Evolutionary conservation across 2,888 invertebrate species (phyloP).

Genomic region (Esperia sulphurella): DNA sequence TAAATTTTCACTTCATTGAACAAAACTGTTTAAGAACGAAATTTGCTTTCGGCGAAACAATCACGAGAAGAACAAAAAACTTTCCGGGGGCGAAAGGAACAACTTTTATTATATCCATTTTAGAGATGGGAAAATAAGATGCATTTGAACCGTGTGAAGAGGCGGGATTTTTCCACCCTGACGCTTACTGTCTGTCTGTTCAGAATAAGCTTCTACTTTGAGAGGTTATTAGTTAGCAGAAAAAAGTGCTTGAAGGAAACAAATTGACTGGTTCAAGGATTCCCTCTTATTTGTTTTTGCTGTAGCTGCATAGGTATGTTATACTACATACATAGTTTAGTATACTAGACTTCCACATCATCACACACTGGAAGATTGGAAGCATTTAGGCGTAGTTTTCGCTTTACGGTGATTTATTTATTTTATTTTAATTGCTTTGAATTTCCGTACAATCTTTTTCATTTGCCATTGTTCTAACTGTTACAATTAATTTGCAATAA

Average conservation of each 20-base stretch:
- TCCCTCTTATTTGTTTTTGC: not conserved
- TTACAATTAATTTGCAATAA: no score
- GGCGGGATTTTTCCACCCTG: constrained; percentile 29
- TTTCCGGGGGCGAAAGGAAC: constrained; percentile 4
- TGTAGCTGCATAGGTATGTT: no score
- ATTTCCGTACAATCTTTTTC: no score
- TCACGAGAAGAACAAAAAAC: constrained; percentile 17
- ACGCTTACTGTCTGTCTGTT: constrained; percentile 11
- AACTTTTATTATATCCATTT: constrained; percentile 25
- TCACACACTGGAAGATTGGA: no score
- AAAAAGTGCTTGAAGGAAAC: not conserved
- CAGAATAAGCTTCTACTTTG: not conserved
- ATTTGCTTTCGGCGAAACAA: not conserved
- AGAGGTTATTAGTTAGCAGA: not conserved
- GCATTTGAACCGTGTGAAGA: constrained; percentile 33
- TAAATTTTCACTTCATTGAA: no score
- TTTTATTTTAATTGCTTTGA: no score
- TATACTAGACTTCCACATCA: no score
- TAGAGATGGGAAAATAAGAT: constrained; percentile 33
- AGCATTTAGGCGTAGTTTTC: no score
- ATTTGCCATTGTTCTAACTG: no score
- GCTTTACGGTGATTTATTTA: no score
- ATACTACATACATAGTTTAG: no score
- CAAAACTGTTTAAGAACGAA: no score
- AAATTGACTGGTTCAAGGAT: not conserved